A percentile compares a stretch with the other conserved stretches of the same genome.
Conservation (phyloP, 53 echinoderm and acorn worm genomes). For the Zoroaster sp. region DNA sequence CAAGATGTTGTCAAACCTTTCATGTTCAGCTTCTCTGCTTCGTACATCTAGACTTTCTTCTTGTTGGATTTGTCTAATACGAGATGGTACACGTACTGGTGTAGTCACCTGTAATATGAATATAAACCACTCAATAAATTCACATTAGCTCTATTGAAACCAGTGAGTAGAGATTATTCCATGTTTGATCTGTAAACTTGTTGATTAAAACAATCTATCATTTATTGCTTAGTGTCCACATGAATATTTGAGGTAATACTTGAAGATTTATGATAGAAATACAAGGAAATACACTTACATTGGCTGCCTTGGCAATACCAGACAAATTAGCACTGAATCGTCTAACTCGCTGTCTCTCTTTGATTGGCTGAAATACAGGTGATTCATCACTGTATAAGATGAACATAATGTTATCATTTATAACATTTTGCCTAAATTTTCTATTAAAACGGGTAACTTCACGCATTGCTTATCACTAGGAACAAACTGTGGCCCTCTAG, state of each 20-base stretch:
- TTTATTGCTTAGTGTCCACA: too few species aligned
- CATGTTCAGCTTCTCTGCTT: conserved; percentile 89
- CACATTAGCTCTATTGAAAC: too few species aligned
- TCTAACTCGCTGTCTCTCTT: conserved; percentile 77
- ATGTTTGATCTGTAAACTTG: too few species aligned
- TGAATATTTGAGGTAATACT: too few species aligned
- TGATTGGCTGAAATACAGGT: conserved; percentile 86
- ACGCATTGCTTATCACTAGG: too few species aligned
- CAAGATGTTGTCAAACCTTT: conserved; percentile 64
- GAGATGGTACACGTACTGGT: conserved; percentile 85
- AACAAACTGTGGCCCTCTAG: too few species aligned
- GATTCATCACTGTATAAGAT: conserved; percentile 77
- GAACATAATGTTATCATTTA: not conserved
- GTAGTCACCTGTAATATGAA: conserved; percentile 62
- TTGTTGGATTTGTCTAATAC: conserved; percentile 91
- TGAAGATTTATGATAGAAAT: too few species aligned
- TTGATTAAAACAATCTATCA: too few species aligned
- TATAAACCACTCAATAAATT: not conserved
- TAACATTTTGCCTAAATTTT: too few species aligned
- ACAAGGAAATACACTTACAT: conserved; percentile 52
- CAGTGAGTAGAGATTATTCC: too few species aligned
- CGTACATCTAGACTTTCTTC: conserved; percentile 93
- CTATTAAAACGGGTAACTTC: too few species aligned
- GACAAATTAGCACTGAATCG: conserved; percentile 88
- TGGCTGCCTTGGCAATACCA: conserved; percentile 28